phyloP scores from a whole-genome alignment of 2,113 vertebrate genomes.

The Castor canadensis region DNA sequence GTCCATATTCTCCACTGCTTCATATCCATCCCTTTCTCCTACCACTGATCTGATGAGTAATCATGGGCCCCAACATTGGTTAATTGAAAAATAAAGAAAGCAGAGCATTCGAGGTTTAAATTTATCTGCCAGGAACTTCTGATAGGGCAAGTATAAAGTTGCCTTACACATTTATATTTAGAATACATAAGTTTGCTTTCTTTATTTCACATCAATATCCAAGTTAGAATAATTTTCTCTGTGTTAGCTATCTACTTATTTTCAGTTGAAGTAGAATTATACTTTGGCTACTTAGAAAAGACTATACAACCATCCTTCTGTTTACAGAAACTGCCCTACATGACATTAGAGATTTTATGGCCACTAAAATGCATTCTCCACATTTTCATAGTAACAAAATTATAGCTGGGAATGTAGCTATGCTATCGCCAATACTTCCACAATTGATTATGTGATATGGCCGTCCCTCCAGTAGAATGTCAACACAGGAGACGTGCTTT shows the following conservation, averaged over 20 bases:
- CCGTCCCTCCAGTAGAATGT: neutral
- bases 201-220: neutral
- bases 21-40: neutral
- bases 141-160: neutral
- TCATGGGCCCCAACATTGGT: rapidly evolving
- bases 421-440: neutral
- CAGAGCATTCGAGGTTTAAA: neutral
- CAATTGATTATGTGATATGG: neutral
- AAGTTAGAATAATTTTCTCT: neutral
- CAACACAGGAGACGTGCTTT: neutral
- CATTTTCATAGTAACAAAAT: neutral
- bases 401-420: neutral
- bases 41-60: neutral
- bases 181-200: neutral
- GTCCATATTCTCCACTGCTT: neutral
- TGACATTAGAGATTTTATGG: neutral
- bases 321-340: too few relatives aligned
- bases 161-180: neutral
- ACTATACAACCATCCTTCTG: neutral
- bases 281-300: too few relatives aligned
- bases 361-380: neutral
- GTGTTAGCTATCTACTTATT: neutral
- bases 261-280: neutral
- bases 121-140: neutral
- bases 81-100: neutral